Conservation (phyloP, 2,113 vertebrate species). For the Oceanites oceanicus region DNA sequence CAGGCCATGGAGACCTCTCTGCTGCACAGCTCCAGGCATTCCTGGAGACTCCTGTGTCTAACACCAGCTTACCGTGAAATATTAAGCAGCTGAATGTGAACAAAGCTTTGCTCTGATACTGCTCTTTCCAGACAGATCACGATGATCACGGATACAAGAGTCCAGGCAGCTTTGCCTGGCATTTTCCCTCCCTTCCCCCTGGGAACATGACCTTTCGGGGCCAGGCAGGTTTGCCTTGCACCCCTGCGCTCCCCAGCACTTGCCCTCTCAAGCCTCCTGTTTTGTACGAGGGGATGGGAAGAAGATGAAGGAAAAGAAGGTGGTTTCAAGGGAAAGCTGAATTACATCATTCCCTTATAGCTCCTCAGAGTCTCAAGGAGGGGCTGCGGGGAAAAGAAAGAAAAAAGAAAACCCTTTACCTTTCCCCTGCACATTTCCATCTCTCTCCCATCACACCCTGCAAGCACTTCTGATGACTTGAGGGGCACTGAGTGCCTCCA, state of each 20-base stretch:
- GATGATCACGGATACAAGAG: neutral
- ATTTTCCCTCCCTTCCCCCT: neutral
- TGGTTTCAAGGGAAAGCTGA: neutral
- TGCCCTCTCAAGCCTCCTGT: neutral
- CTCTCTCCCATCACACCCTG: neutral
- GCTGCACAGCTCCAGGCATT: neutral
- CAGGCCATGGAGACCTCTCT: neutral
- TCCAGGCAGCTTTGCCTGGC: neutral
- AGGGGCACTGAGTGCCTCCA: neutral
- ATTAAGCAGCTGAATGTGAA: neutral
- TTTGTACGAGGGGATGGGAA: neutral
- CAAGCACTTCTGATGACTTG: neutral
- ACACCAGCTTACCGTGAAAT: neutral
- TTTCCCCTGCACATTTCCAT: neutral
- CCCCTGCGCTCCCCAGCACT: neutral
- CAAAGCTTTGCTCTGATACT: neutral
- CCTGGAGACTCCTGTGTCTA: neutral
- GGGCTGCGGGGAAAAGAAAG: neutral
- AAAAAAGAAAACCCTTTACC: neutral
- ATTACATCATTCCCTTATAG: too few relatives aligned
- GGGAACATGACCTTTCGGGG: rapidly evolving
- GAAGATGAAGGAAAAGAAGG: neutral
- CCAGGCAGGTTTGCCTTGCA: neutral
- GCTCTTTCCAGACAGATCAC: neutral
- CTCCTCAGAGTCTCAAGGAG: neutral